Base-by-base conservation (phyloP, 2,113 vertebrate genomes). In the Phyllostomus discolor region DNA sequence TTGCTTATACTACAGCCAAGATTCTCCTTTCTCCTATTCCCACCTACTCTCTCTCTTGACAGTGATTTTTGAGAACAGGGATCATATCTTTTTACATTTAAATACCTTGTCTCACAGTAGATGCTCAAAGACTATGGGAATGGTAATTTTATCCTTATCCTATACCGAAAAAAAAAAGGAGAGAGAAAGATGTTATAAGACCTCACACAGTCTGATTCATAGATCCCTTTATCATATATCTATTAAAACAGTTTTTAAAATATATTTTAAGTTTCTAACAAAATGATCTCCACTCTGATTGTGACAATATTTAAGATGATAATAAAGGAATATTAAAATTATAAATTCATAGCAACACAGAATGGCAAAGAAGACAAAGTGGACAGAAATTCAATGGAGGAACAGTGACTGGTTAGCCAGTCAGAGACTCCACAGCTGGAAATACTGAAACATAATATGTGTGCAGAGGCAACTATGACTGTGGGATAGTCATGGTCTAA, bases 311-410 rank as follows among this genome's bases (percentile, higher is more conserved):
- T 85, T 59, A 50, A 24, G 24, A 91, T 91, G 35, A 59, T n/a
- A 76, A 17, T 35, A 66, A 95, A 67, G 14, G 14, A 90, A 83
- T 11, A 90, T n/a, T 50, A 64, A 59, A 94, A 91, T 79, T 81
- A 62, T 52, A 84, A 80, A 59, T 52, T 2, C 8, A 84, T 4
- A 91, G 7, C 10, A 50, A 46, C 31, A 90, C 19, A 64, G 4
- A 78, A 64, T 81, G 50, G 20, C 28, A 78, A 81, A 82, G 54
- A 64, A 94, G 54, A 80, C 20, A 70, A 70, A 90, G 43, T 14
- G 41, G 15, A 70, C 10, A 80, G 79, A 89, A 89, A 94, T 59
- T 7, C 2, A 1, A 12, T 5, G 12, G 16, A 90, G 4, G 4
- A 14, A 7, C 12, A 31, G 20, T 43, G 41, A 26, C 31, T 89